Evolutionary conservation across 2,113 vertebrate genomes (phyloP), one percentile per base, ranked within the genome.

Genomic region (Scartelaos histophorus): DNA sequence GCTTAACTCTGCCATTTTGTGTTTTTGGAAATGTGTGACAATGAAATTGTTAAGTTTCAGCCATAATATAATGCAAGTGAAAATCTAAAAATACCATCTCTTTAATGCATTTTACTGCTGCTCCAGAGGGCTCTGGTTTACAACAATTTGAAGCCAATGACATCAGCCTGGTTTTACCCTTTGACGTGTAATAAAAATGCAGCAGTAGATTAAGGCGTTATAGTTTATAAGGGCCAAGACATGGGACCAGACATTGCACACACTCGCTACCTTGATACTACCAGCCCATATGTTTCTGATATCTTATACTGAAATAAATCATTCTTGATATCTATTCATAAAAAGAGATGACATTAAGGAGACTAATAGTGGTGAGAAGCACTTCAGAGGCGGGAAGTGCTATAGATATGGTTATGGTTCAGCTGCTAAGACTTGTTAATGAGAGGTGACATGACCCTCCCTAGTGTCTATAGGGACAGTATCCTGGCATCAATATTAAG

Each of bases 191-290:
- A 82, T 74, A 79, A 87, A 73, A 38, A 66, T 57, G 73, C 29
- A 82, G 80, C 83, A 78, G 83, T 87, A 71, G 85, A 76, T 86
- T 87, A 73, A 35, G 21, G 65, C 82, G 79, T 86, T 79, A 86
- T 81, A 83, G 87, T 75, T 66, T 74, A 79, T 70, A 62, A 13
- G 45, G 69, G 47, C 66, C 45, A 9, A 75, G 68, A 66, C 49
- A 34, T 2, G 3, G 74, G 35, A 71, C 29, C 35, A 35, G 21
- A 53, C 21, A 43, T 43, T 11, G 25, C 7, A 46, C 17, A 0
- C 43, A 67, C 66, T 24, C 43, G 46, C 2, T 47, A 16, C 13
- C 12, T 47, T 47, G 51, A 9, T 21, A 54, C 51, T n/a, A n/a
- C 7, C 7, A 54, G 19, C 2, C n/a, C 51, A 54, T 6, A 54